Conservation (phyloP, 2,888 invertebrate species). For the Drosophila neoperkinsi region DNA sequence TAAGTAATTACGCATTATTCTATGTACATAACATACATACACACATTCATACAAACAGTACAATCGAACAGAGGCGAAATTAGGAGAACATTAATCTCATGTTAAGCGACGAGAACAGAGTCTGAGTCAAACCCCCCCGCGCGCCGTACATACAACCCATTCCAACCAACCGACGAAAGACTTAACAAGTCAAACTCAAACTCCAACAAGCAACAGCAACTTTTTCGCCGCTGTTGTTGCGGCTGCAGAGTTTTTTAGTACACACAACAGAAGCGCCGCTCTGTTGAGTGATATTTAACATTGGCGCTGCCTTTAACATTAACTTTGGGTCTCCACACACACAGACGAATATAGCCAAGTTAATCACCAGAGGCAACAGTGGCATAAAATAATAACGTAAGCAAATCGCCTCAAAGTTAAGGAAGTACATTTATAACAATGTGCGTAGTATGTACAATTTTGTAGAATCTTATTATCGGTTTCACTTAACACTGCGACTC, state of each 20-base stretch:
- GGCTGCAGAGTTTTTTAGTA: slow-evolving; percentile 42
- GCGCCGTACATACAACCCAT: neutral
- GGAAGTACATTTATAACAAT: slow-evolving; percentile 14
- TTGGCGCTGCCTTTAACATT: slow-evolving; percentile 26
- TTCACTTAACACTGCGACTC: slow-evolving; percentile 13
- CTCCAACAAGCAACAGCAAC: slow-evolving; percentile 28
- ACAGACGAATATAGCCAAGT: slow-evolving; percentile 54
- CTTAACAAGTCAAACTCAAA: slow-evolving; percentile 23
- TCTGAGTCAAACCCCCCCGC: neutral
- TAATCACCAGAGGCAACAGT: slow-evolving; percentile 52
- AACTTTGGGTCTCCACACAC: slow-evolving; percentile 45
- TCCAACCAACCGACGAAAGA: slow-evolving; percentile 4
- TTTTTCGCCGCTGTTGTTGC: slow-evolving; percentile 34
- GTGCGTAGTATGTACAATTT: slow-evolving; percentile 9
- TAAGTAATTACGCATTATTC: slow-evolving; percentile 45
- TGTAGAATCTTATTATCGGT: slow-evolving; percentile 29
- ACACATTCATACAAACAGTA: slow-evolving; percentile 19
- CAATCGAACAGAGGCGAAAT: slow-evolving; percentile 10
- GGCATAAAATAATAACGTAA: slow-evolving; percentile 5
- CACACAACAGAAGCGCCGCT: slow-evolving; percentile 31
- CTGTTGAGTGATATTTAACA: slow-evolving; percentile 48
- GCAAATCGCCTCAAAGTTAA: neutral
- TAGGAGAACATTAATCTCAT: slow-evolving; percentile 22
- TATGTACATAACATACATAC: slow-evolving; percentile 18
- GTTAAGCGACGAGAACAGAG: slow-evolving; percentile 3